Base-by-base conservation (phyloP, 2,797 vertebrate species). In the Enteromius radiatus region DNA sequence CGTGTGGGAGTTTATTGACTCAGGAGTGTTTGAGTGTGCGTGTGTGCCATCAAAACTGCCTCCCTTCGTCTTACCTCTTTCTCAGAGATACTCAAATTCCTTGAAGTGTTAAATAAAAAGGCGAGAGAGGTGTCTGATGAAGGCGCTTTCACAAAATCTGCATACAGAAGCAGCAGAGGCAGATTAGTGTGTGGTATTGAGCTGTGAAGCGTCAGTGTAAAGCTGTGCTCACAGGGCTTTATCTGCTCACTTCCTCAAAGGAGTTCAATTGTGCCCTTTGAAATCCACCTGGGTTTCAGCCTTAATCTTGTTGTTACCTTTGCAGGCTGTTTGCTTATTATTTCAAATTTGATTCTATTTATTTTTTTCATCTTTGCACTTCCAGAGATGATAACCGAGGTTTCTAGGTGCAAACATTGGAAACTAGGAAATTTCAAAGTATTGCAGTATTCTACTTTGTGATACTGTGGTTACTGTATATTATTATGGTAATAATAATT, bases 141-240 rank as follows among this genome's bases (percentile, higher is more conserved):
- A 83, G 36, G 8, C 41, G 69, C 43, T 82, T 82, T 82, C 17
- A 59, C 23, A 80, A 59, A 73, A 70, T 84, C 71, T 73, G 47
- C 81, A 67, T 63, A 33, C 54, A 79, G 69, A 59, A 68, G 56
- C 45, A 65, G 61, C 41, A 23, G 59, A 84, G 73, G 63, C 23
- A 9, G 88, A 90, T 89, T 88, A 90, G 90, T 79, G 84, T 87
- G 70, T 41, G 15, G 65, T 81, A 83, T 88, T 85, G 45, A 78
- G 82, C 26, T 59, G 26, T 63, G 76, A 73, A 74, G 83, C 75
- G 69, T 45, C 38, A 63, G 64, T 87, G 83, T 83, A 23, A 79
- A 76, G 84, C 76, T 9, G 73, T 83, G 75, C 75, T 84, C 75
- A 77, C 78, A 78, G 71, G 64, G 41, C 59, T 77, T 85, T 59